Evolutionary conservation across 2,888 invertebrate species (phyloP), one percentile per base, ranked within the genome.

Genomic region (Cephus pygmeus): DNA sequence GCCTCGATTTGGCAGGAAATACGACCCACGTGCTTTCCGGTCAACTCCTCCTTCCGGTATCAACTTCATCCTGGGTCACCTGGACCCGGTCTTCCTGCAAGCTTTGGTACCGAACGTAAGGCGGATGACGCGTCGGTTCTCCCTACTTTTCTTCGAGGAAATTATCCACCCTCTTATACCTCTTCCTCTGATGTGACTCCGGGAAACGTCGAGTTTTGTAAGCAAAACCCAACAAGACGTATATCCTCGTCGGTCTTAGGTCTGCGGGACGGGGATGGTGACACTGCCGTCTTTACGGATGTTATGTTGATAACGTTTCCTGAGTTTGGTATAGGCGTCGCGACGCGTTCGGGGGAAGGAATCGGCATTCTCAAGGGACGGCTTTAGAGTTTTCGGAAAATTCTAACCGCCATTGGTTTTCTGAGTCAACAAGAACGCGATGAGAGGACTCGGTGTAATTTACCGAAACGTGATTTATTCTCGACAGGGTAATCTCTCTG

Each of bases 391-490:
- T 56, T 56, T 56, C 56, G 56, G 23, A 56, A 56, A 56, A 56
- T 23, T 15, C 0, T 23, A 40, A 23, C 40, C 40, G 12, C 40
- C 40, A 40, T 40, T 56, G 56, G 56, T 9, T 56, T 81, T 83
- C 82, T 82, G 83, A 82, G 83, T 83, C 83, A 83, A 83, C 83
- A 84, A 82, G 82, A 82, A 79, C 79, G 69, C 76, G 75, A 76
- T 78, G 75, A 80, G 78, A 73, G 68, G 15, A 68, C 75, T 36
- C 30, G 69, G 75, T 75, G 83, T 84, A 84, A 84, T 84, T 82
- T 83, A 84, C 83, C 84, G 83, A 83, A 84, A 83, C 83, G 83
- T 83, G 83, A 84, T 84, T 84, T 84, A 83, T 84, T 84, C 82
- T 77, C 82, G 83, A 84, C 83, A 82, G 80, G 83, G 81, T 81